Base-by-base conservation (phyloP, 2,888 invertebrate genomes). In the Venusia cambrica region DNA sequence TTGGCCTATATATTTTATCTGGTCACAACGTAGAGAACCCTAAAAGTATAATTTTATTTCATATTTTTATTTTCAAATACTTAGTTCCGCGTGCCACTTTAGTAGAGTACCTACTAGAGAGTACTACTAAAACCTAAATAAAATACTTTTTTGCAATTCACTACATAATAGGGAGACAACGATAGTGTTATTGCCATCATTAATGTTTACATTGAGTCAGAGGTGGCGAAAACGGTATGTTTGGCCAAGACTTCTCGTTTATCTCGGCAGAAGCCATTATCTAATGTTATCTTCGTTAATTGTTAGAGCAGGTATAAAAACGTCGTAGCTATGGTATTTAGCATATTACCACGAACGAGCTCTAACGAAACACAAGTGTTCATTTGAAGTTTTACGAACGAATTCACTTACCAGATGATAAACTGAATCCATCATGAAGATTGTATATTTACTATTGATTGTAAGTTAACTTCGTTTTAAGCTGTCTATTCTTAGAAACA, bases 241-340 rank as follows among this genome's bases (percentile, higher is more conserved):
- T 84, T 84, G 71, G 53, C 46, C 42, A 69, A 69, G 77, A 61
- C 64, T 74, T 42, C 56, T 56, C 47, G 49, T 29, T 39, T 85
- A 83, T 83, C 77, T 72, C 58, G 56, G 55, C 62, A 71, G 69
- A 53, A 72, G 67, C 58, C 58, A 70, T 81, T 83, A 85, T 85
- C 84, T 77, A 55, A 62, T 60, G 65, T 85, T 87, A 85, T 87
- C 87, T 77, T 34, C 44, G 51, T 63, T 80, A 81, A 84, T 83
- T 79, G 61, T 67, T 57, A 44, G 54, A 37, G 45, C 39, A 47
- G 57, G 73, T 85, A 87, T 87, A 87, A 73, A 84, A 27, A 85
- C 74, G 68, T 60, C 58, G 42, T 48, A 45, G 41, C 48, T 49
- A 48, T 36, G 44, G 47, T 52, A 63, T 61, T 67, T 60, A 51